These are phyloP conservation scores for Pammene fasciana DNA, from an alignment of 2,888 invertebrate genomes.

Conservation along the genomic window DNA sequence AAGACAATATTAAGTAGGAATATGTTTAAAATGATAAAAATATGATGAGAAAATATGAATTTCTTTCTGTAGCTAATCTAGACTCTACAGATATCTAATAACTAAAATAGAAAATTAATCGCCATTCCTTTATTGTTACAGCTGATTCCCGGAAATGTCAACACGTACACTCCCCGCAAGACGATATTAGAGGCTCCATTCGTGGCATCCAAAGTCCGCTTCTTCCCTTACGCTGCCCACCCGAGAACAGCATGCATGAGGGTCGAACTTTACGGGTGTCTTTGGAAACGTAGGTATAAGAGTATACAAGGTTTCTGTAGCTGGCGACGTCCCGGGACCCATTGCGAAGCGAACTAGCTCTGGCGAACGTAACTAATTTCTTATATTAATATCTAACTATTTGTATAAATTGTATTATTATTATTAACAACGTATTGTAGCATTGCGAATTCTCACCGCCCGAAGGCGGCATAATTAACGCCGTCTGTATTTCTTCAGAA, in stretches of 20 bases:
- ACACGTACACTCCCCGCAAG: constrained; percentile 88
- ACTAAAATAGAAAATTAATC: too few species aligned
- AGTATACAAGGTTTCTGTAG: constrained; percentile 50
- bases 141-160: constrained; percentile 89
- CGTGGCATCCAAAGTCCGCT: constrained; percentile 92
- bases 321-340: constrained; percentile 66
- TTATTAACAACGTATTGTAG: constrained; percentile 41
- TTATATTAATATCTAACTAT: too few species aligned
- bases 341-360: constrained; percentile 56
- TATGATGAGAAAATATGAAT: too few species aligned
- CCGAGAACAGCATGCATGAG: constrained; percentile 96
- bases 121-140: constrained; percentile 65
- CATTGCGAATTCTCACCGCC: constrained; percentile 57
- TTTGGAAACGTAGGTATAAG: constrained; percentile 80
- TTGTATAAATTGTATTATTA: constrained; percentile 11
- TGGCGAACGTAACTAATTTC: constrained; percentile 45
- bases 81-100: too few species aligned
- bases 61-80: too few species aligned
- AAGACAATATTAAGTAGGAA: too few species aligned
- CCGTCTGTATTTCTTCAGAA: constrained; percentile 79
- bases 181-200: constrained; percentile 92
- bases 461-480: constrained; percentile 60
- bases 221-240: constrained; percentile 93
- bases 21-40: too few species aligned
- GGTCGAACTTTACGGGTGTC: constrained; percentile 95